Percentiles rank a stretch among this genome's conserved stretches.
Evolutionary conservation across 2,888 invertebrate genomes (phyloP).

Genomic region (Amiota minor): DNA sequence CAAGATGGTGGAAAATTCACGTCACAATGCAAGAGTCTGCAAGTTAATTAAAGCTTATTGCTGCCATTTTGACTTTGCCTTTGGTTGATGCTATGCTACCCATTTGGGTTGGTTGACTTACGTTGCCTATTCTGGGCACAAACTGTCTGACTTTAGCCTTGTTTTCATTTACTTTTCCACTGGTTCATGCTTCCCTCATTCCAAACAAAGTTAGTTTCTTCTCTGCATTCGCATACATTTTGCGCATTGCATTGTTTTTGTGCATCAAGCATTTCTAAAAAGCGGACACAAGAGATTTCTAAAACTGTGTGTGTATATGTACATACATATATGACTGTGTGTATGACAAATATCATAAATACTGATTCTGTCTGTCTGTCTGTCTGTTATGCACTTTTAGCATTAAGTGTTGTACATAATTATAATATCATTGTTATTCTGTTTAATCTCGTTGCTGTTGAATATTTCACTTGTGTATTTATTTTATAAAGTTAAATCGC

Average conservation of each 20-base stretch:
- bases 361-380: background rate
- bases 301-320: background rate
- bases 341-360: constrained; percentile 11
- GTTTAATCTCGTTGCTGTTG: too few species aligned
- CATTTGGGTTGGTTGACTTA: too few species aligned
- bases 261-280: background rate
- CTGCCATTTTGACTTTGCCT: background rate
- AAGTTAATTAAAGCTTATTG: constrained; percentile 35
- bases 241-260: background rate
- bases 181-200: too few species aligned
- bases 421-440: too few species aligned
- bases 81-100: too few species aligned
- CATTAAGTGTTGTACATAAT: too few species aligned
- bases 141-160: too few species aligned
- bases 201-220: too few species aligned
- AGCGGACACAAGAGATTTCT: background rate
- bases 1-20: constrained; percentile 1
- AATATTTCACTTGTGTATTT: too few species aligned
- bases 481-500: too few species aligned
- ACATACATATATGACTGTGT: background rate
- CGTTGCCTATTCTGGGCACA: too few species aligned
- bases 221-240: background rate
- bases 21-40: constrained; percentile 12
- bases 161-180: too few species aligned
- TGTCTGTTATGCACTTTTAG: background rate